Percentiles rank a stretch among this genome's conserved stretches.
Conservation (phyloP, 2,113 vertebrate genomes). For the Gymnarchus niloticus region DNA sequence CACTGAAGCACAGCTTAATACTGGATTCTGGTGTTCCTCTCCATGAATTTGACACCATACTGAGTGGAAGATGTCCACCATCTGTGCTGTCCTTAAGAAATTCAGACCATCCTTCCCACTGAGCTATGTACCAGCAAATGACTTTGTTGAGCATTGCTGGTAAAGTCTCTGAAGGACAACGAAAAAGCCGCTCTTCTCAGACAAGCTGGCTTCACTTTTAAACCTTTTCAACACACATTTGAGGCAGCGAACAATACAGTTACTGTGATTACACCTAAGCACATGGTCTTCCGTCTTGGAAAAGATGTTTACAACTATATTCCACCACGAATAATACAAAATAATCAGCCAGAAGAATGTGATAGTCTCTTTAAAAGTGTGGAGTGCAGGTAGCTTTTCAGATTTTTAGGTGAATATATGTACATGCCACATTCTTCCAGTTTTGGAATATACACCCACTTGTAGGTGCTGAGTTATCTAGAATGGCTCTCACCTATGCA, state of each 20-base stretch:
- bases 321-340: background rate
- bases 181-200: background rate
- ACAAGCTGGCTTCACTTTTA: too few species aligned
- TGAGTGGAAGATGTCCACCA: background rate
- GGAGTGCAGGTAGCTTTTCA: background rate
- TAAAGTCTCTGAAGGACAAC: background rate
- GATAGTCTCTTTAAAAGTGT: background rate
- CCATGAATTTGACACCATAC: background rate
- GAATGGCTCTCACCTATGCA: background rate
- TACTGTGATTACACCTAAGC: background rate
- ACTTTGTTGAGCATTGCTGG: background rate
- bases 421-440: too few species aligned
- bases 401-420: background rate
- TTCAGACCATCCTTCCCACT: background rate
- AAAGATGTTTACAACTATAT: background rate
- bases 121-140: background rate
- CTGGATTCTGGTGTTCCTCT: background rate
- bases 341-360: background rate
- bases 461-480: background rate
- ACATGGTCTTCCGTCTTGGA: background rate
- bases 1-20: background rate
- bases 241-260: too few species aligned
- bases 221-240: too few species aligned
- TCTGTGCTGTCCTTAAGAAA: background rate
- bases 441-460: background rate